Conservation (phyloP, 2,888 invertebrate genomes). For the Sussaba pulchella region DNA sequence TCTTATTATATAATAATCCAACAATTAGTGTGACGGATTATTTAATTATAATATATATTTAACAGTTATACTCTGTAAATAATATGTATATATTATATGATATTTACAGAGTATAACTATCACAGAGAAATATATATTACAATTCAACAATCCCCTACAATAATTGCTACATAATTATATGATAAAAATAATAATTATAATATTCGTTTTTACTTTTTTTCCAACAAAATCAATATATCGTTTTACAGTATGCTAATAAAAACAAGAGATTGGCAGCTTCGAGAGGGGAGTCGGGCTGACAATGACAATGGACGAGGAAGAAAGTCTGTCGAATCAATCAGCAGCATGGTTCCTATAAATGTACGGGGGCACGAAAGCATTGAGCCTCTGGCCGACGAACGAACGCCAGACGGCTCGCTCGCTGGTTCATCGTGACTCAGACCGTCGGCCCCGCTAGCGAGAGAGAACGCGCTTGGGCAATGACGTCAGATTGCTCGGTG, state of each 20-base stretch:
- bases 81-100: too few relatives aligned
- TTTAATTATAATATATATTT: too few relatives aligned
- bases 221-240: too few relatives aligned
- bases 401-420: conserved; percentile 20
- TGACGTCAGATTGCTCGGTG: conserved; percentile 79
- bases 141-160: too few relatives aligned
- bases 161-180: too few relatives aligned
- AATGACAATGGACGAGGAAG: conserved; percentile 18
- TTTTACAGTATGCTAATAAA: background rate
- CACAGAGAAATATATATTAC: too few relatives aligned
- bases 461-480: conserved; percentile 75
- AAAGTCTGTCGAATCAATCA: conserved; percentile 33
- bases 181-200: too few relatives aligned
- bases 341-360: conserved; percentile 1
- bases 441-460: conserved; percentile 80
- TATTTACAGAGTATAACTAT: too few relatives aligned
- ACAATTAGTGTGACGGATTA: too few relatives aligned
- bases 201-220: too few relatives aligned
- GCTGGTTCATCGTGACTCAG: conserved; percentile 78
- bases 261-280: background rate
- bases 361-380: background rate
- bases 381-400: conserved; percentile 11
- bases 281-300: background rate
- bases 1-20: too few relatives aligned
- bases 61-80: too few relatives aligned